A percentile compares a stretch with the other conserved stretches of the same genome.
Evolutionary conservation across 23 tunicate genomes (phyloP).

Genomic region (Halocynthia aurantium): DNA sequence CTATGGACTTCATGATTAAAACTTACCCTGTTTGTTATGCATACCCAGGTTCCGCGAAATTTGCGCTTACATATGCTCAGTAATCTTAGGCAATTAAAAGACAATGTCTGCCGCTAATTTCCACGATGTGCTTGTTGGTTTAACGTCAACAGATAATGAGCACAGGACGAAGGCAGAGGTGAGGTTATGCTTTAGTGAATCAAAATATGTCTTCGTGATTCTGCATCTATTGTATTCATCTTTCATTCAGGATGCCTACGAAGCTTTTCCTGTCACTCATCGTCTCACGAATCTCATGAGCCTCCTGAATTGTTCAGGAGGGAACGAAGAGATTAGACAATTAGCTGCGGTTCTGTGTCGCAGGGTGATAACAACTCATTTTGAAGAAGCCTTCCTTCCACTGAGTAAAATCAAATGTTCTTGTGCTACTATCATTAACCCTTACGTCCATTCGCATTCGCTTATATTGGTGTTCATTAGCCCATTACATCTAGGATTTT

Average conservation of each 20-base stretch:
- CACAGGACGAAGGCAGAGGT: slow-evolving; percentile 18
- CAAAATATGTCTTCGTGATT: neutral
- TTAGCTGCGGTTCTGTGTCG: slow-evolving; percentile 21
- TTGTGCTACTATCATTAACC: neutral
- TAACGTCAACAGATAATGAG: slow-evolving; percentile 21
- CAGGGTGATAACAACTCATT: slow-evolving; percentile 46
- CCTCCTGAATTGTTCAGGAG: neutral
- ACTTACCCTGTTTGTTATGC: too few relatives aligned
- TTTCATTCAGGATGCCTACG: slow-evolving; percentile 15
- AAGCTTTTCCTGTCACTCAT: slow-evolving; percentile 7
- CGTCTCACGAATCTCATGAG: slow-evolving; percentile 18
- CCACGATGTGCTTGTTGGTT: slow-evolving; percentile 26
- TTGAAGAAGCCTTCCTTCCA: slow-evolving; percentile 34
- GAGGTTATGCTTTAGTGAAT: neutral
- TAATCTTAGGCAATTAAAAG: too few relatives aligned
- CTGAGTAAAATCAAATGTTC: slow-evolving; percentile 9
- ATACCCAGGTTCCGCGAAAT: too few relatives aligned
- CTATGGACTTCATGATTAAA: too few relatives aligned
- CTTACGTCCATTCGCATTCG: neutral
- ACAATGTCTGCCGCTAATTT: neutral
- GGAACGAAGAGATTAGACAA: slow-evolving; percentile 17
- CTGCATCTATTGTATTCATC: neutral
- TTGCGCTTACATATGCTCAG: too few relatives aligned
- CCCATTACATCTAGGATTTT: too few relatives aligned
- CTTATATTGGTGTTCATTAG: too few relatives aligned